Conservation (phyloP, 2,113 vertebrate genomes). For the Butastur rufipennis region DNA sequence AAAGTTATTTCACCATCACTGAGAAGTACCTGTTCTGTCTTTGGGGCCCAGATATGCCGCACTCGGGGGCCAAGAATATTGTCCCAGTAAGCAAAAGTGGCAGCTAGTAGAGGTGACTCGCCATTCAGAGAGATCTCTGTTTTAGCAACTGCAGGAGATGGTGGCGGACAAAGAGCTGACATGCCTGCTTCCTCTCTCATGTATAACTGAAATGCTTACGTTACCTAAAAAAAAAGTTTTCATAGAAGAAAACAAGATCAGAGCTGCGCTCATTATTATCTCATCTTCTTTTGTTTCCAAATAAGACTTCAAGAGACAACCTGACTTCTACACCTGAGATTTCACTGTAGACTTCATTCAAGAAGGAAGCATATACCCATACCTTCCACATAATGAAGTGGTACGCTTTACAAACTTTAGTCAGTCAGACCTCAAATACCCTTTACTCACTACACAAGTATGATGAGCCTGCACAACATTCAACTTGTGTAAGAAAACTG, state of each 20-base stretch:
- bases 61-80: conserved; percentile 97
- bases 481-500: neutral
- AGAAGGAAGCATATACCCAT: neutral
- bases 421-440: neutral
- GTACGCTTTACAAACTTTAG: neutral
- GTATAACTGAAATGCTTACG: neutral
- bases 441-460: neutral
- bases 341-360: neutral
- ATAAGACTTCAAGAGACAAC: neutral
- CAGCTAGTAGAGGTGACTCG: conserved; percentile 91
- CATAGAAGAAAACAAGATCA: neutral
- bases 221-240: conserved; percentile 27
- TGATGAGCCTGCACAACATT: neutral
- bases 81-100: conserved; percentile 99
- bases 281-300: neutral
- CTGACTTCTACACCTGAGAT: neutral
- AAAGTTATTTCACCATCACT: conserved; percentile 96
- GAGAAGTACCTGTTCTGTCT: conserved; percentile 84
- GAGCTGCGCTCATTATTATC: neutral
- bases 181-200: conserved; percentile 63
- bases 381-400: fast-evolving
- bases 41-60: conserved; percentile 93
- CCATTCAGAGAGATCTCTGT: conserved; percentile 87
- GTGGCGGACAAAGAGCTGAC: conserved; percentile 91
- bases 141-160: conserved; percentile 95